A percentile compares a stretch with the other conserved stretches of the same genome.
These are phyloP conservation scores for Xiphias gladius DNA, from an alignment of 2,113 vertebrate genomes.

Conservation along the genomic window DNA sequence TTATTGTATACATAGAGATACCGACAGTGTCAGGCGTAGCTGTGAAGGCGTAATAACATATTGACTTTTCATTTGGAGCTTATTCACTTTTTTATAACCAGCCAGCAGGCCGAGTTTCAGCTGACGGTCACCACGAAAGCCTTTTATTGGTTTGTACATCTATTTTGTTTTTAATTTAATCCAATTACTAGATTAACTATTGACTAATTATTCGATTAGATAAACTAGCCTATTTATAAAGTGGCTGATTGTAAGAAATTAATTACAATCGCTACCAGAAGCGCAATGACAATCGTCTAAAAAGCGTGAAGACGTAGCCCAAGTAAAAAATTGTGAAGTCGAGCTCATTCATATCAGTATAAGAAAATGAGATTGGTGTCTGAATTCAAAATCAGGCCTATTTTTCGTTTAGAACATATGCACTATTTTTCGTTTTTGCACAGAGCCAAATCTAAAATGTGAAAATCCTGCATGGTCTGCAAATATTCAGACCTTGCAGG, in stretches of 20 bases:
- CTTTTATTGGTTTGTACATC: neutral
- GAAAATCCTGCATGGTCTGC: neutral
- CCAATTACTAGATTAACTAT: neutral
- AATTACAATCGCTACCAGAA: neutral
- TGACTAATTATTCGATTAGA: neutral
- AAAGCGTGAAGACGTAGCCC: neutral
- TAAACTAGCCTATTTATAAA: neutral
- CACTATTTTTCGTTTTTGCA: too few relatives aligned
- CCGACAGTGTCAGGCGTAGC: fast-evolving
- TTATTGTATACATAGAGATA: neutral
- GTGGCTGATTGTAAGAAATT: neutral
- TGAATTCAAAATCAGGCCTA: neutral
- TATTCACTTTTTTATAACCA: neutral
- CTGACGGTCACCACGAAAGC: neutral
- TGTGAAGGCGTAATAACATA: neutral
- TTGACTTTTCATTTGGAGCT: neutral
- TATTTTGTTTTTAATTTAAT: neutral
- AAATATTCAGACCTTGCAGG: neutral
- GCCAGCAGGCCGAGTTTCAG: neutral
- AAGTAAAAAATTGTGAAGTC: neutral
- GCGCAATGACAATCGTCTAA: neutral
- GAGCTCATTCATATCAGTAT: neutral
- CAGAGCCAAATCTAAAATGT: neutral
- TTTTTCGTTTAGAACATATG: neutral
- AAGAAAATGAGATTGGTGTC: neutral